phyloP scores from a whole-genome alignment of 2,888 invertebrate genomes.

The Bedellia somnulentella region DNA sequence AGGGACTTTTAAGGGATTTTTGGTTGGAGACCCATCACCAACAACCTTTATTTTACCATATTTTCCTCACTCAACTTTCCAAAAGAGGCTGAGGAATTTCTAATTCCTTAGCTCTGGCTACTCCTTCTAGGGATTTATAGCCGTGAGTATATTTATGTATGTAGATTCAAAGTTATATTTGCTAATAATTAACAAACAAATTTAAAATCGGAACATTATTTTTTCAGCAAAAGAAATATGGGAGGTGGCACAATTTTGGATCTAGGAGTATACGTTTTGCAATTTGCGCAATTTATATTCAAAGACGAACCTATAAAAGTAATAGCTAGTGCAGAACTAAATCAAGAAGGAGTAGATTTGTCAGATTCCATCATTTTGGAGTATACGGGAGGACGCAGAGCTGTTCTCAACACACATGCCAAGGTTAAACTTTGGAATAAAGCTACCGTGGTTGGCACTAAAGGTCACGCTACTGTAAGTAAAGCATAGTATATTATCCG shows the following conservation, averaged over 20 bases:
- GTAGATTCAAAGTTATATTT: no score
- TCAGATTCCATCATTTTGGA: constrained; percentile 63
- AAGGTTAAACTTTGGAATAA: constrained; percentile 58
- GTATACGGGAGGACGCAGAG: constrained; percentile 64
- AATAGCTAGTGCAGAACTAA: constrained; percentile 68
- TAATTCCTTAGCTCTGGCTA: no score
- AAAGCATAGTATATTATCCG: no score
- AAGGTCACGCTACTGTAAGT: constrained; percentile 62
- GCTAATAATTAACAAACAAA: no score
- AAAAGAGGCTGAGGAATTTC: no score
- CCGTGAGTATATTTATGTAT: no score
- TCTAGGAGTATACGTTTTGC: constrained; percentile 75
- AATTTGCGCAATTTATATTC: constrained; percentile 72
- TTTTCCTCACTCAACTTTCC: no score
- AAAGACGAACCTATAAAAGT: constrained; percentile 70
- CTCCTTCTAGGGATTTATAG: no score
- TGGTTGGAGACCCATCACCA: no score
- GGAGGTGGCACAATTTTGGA: constrained; percentile 82
- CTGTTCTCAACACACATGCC: constrained; percentile 58
- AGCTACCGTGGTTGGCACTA: constrained; percentile 66
- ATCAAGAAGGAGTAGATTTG: constrained; percentile 71
- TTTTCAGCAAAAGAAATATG: constrained; percentile 62
- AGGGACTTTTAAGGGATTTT: no score
- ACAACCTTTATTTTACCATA: no score
- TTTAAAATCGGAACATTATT: no score